These are phyloP conservation scores for Paracentrotus lividus DNA, from an alignment of 53 echinoderm and acorn worm species.

Conservation along the genomic window DNA sequence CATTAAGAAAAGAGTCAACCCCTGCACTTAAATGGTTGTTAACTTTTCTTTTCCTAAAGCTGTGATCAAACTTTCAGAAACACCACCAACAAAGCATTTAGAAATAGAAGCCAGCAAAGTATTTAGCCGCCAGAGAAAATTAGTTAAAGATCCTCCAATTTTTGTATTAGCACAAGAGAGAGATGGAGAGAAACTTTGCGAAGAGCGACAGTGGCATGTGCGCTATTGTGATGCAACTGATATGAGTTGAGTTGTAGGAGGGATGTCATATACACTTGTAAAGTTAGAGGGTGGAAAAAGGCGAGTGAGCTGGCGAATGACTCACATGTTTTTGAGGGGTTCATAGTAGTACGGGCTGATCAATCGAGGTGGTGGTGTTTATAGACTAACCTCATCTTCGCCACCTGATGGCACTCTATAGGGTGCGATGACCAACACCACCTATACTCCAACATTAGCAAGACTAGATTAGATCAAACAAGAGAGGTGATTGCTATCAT, in stretches of 20 bases:
- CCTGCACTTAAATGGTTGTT: background rate
- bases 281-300: constrained; percentile 7
- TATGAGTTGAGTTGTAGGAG: constrained; percentile 29
- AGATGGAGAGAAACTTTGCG: background rate
- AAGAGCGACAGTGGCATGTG: constrained; percentile 17
- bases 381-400: constrained; percentile 4
- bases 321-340: constrained; percentile 17
- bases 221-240: constrained; percentile 63
- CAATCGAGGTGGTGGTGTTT: background rate
- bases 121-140: no score
- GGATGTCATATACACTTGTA: constrained; percentile 41
- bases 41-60: background rate
- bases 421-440: constrained; percentile 40
- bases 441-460: no score
- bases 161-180: background rate
- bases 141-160: background rate
- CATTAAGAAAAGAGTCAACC: background rate
- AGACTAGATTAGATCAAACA: background rate
- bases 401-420: constrained; percentile 54
- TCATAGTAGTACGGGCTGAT: background rate
- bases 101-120: background rate
- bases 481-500: background rate
- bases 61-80: constrained; percentile 5
- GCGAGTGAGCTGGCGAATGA: constrained; percentile 18
- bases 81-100: background rate